Evolutionary conservation across 2,113 vertebrate genomes (phyloP), one percentile per base, ranked within the genome.

Genomic region (Microcebus ravelobensis): DNA sequence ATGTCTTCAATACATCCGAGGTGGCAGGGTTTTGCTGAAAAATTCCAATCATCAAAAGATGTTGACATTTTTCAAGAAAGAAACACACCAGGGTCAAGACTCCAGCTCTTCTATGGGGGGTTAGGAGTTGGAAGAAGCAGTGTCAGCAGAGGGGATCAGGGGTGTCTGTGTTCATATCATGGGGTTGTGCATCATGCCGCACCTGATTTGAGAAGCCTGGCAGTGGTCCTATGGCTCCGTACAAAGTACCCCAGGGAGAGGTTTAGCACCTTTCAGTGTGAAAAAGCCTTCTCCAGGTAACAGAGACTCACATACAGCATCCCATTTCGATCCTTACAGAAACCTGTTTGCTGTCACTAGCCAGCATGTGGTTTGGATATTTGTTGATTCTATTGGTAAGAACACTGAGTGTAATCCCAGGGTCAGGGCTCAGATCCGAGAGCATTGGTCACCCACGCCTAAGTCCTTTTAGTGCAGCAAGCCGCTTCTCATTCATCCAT

Each of bases 371-470:
- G 6, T 86, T 74, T 50, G 74, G 74, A 34, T 59, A n/a, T 82
- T 77, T 68, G 20, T 61, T 27, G 13, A 31, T 50, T 23, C 8
- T 39, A 3, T 50, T 45, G 18, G 23, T 5, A 18, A 87, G 85
- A 84, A 85, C n/a, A 27, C 31, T 8, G 42, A 52, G 9, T 42
- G 6, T 87, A 20, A 36, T 50, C 52, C 87, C 57, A 23, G 57
- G 77, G 27, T 74, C 6, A 2, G 3, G 11, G 21, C 80, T 70
- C 11, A 0, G 8, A 13, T 23, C 45, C 36, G 14, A 3, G 20
- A 12, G 13, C 57, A 34, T 21, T 0, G 0, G 18, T 39, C 14
- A 4, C 12, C 29, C 17, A 8, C 5, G 34, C 65, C 9, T 18
- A n/a, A 55, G 42, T 1, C 25, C 11, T 20, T 81, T 17, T 6